Evolutionary conservation across 2,797 vertebrate species (phyloP), one percentile per base, ranked within the genome.

Genomic region (Micropoecilia bifurca): DNA sequence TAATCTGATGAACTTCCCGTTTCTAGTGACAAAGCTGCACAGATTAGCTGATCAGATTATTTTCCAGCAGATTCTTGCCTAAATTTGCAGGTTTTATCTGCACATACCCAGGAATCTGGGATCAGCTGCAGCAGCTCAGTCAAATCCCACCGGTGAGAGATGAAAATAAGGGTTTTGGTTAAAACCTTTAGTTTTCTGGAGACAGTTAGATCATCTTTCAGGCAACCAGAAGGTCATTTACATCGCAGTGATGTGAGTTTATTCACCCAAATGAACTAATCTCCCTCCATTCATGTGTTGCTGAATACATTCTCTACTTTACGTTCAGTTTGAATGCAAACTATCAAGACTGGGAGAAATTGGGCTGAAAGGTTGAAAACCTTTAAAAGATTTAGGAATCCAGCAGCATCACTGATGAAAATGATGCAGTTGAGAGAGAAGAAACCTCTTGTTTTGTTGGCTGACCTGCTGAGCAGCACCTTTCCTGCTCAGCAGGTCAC

Each of bases 381-480:
- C 55, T 53, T 0, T 43, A 1, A 45, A 48, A 50, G 28, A 30
- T 30, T 61, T 14, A n/a, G 22, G 6, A 36, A 16, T 10, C 73
- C 25, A 57, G 53, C 10, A 28, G 45, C 41, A 8, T n/a, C 22
- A 28, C 25, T 59, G 28, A 18, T 75, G 8, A 33, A 47, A 63
- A n/a, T 0, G 16, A 69, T 74, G 47, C 47, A 55, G 79, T 10
- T 16, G 33, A 39, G 18, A 50, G 46, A 53, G 47, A 30, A 53
- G 33, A 73, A 76, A 41, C 25, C 22, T 28, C 55, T 41, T 30
- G 39, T 50, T 45, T 25, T 0, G 28, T 28, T 59, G 0, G 36
- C 73, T 71, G 73, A 71, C 85, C 73, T 73, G 61, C 22, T 45
- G 55, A 55, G 69, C 71, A 12, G 55, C 73, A 78, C 71, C 25